These are phyloP conservation scores for Panulirus ornatus DNA, from an alignment of 1,140 invertebrate species.

Conservation along the genomic window DNA sequence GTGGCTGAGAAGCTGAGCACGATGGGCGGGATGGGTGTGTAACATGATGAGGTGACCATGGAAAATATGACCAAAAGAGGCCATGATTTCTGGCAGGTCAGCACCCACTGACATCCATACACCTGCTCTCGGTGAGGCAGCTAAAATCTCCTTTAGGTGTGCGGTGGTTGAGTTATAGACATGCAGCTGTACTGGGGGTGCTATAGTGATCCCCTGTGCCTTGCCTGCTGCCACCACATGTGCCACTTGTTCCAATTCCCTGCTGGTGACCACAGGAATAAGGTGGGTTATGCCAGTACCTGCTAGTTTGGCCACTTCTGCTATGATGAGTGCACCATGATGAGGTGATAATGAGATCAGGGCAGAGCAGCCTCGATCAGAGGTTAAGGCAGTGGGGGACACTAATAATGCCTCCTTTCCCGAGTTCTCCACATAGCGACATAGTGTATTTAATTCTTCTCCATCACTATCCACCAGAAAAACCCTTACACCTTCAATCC, in stretches of 20 bases:
- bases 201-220: background rate
- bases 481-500: conserved; percentile 32
- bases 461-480: conserved; percentile 45
- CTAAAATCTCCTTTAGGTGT: conserved; percentile 6
- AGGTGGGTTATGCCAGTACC: conserved; percentile 7
- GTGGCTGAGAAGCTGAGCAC: conserved; percentile 28
- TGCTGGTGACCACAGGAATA: background rate
- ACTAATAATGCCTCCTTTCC: conserved; percentile 17
- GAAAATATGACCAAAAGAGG: background rate
- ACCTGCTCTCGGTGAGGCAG: conserved; percentile 10
- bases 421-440: conserved; percentile 2
- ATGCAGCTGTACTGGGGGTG: conserved; percentile 20
- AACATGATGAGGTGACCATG: conserved; percentile 48
- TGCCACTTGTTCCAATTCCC: background rate
- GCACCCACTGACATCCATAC: conserved; percentile 38
- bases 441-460: background rate
- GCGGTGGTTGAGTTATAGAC: background rate
- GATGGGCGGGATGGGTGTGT: conserved; percentile 32
- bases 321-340: conserved; percentile 20
- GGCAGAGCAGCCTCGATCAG: background rate
- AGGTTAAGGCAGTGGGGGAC: conserved; percentile 20
- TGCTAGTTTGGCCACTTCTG: conserved; percentile 8
- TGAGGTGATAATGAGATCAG: conserved; percentile 23
- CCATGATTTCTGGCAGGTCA: conserved; percentile 41
- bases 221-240: conserved; percentile 1